Base-by-base conservation (phyloP, 1,140 invertebrate genomes). In the Trichonephila inaurata region DNA sequence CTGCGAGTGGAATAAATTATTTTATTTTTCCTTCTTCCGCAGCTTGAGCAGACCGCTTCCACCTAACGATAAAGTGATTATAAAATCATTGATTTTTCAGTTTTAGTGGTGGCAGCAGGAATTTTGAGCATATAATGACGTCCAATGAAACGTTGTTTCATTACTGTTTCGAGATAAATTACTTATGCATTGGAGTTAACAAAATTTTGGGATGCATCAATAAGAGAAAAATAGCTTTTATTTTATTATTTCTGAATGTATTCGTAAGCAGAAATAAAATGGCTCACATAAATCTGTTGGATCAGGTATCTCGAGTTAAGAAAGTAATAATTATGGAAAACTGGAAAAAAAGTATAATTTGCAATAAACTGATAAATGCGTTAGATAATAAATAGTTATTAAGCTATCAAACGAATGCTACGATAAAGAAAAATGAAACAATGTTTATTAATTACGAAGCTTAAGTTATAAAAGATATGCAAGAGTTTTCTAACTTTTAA, bases 61-160 rank as follows among this genome's bases (percentile, higher is more conserved):
- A 51, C 51, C 18, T 83, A 83, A 58, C 40, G 81, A 62, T 87
- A 87, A 87, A 62, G 85, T 62, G 85, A 87, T 87, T 87, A 87
- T 87, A 87, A 87, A 87, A 87, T 33, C 60, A 87, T 87, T 33
- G 85, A 87, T 87, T 87, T 87, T 51, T 51, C 69, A 72, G n/a
- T 72, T 72, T 72, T 72, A 72, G 69, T 24, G 28, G 28, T 72
- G 28, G 69, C 69, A 72, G 69, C 28, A 72, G 14, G 69, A 33
- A 33, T 16, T 72, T 18, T 24, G 14, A 33, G 69, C 69, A 7
- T 28, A 28, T 72, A 24, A 72, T 72, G 69, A 24, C 24, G 28
- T 72, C 69, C 69, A 72, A 72, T 72, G 69, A 72, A 72, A 72
- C 69, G 12, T 64, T 64, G 62, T 72, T 72, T 72, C 69, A 72